phyloP scores from a whole-genome alignment of 2,888 invertebrate species.

The Tetheella fluctuosa region DNA sequence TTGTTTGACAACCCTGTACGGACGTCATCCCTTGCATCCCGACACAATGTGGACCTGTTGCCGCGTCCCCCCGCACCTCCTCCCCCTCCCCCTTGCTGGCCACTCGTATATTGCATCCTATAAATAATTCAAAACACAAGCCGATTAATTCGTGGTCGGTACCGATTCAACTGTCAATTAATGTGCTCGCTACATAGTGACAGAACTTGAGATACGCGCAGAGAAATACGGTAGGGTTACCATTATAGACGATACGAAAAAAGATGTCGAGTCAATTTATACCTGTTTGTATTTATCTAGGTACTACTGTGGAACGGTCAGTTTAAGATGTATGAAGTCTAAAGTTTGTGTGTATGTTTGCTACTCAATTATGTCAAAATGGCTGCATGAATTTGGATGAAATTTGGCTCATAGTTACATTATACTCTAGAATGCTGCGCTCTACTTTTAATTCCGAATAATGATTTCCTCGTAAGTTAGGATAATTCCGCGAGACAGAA shows the following conservation, averaged over 20 bases:
- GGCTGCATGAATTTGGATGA: no score
- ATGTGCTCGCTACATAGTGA: conserved; percentile 48
- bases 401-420: no score
- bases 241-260: not conserved
- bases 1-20: conserved; percentile 48
- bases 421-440: no score
- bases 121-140: conserved; percentile 76
- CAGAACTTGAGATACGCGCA: conserved; percentile 20
- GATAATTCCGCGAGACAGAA: no score
- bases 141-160: conserved; percentile 78
- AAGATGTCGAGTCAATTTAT: not conserved
- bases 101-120: conserved; percentile 64
- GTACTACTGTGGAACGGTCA: no score
- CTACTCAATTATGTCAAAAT: no score
- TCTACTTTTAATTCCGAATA: no score
- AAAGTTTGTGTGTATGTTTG: no score
- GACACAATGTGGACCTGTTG: conserved; percentile 79
- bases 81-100: conserved; percentile 35
- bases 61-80: conserved; percentile 35
- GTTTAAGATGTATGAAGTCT: no score
- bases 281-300: not conserved
- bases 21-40: conserved; percentile 71
- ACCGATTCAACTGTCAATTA: conserved; percentile 82
- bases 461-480: no score
- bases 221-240: conserved; percentile 9